Evolutionary conservation across 2,888 invertebrate species (phyloP), one percentile per base, ranked within the genome.

Genomic region (Drosophila lacicola): DNA sequence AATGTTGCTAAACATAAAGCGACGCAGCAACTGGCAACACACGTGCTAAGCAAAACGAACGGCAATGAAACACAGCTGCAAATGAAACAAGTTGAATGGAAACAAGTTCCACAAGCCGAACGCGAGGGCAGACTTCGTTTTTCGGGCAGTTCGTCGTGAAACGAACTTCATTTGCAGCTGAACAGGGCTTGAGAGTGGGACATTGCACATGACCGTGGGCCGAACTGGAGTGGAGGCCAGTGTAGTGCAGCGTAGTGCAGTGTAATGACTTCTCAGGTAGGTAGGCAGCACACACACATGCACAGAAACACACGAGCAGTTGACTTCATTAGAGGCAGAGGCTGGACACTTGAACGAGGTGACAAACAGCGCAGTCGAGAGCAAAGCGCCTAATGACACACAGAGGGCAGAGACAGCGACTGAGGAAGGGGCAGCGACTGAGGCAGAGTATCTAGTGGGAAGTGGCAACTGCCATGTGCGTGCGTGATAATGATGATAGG

Each of bases 401-500:
- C 64, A 66, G 58, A 29, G 36, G 41, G 13, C 39, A 14, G 51
- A 21, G 57, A 39, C 55, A 33, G 50, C 10, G 25, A 29, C 37
- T 2, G 42, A 42, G 21, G 25, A 14, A 4, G 3, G 14, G 45
- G 46, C 46, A 47, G 45, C 21, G 33, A 54, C 33, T n/a, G 41
- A 14, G 13, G 4, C 41, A 49, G 64, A n/a, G 54, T 19, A 39
- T 41, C 33, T 41, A 19, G 13, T 11, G 29, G 29, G 53, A 42
- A n/a, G 11, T 56, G 63, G 25, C 21, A 46, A 42, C 36, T 25
- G 37, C 21, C 66, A 61, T 57, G 45, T 65, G 67, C 65, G 82
- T 76, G 79, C 68, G 63, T 70, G 83, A 83, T 83, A 83, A 86
- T 83, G 81, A 86, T 81, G 81, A 83, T 85, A 85, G 70, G 64